These are phyloP conservation scores for Simalia tracyae DNA, from an alignment of 2,797 vertebrate genomes.

Conservation along the genomic window DNA sequence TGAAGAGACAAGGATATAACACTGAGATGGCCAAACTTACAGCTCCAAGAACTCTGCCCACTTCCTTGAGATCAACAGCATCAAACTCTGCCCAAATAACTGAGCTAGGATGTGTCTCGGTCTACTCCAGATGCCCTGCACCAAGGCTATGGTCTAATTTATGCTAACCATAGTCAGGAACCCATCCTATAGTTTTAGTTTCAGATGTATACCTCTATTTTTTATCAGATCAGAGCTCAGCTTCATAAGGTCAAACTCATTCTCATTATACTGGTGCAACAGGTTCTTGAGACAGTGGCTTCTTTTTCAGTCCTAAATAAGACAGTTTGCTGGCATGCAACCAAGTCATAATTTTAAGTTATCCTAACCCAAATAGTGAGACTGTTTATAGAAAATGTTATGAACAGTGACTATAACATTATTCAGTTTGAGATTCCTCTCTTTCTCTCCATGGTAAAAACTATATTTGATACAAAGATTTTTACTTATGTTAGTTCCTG, in stretches of 20 bases:
- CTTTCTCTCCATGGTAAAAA: not conserved
- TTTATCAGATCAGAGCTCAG: not conserved
- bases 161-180: not conserved
- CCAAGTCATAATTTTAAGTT: not conserved
- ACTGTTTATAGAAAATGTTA: not conserved
- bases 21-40: not conserved
- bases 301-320: not conserved
- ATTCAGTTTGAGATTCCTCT: not conserved
- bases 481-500: not conserved
- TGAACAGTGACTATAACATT: not conserved
- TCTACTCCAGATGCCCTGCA: not conserved
- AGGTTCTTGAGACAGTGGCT: not conserved
- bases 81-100: not conserved
- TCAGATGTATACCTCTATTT: not conserved
- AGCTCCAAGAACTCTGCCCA: not conserved
- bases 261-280: not conserved
- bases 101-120: not conserved
- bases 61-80: not conserved
- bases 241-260: not conserved
- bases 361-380: not conserved
- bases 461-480: not conserved
- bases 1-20: not conserved
- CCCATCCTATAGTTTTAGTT: not conserved
- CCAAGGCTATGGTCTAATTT: not conserved
- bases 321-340: not conserved